Evolutionary conservation across 2,797 vertebrate species (phyloP), one percentile per base, ranked within the genome.

Genomic region (Sebastes iracundus): DNA sequence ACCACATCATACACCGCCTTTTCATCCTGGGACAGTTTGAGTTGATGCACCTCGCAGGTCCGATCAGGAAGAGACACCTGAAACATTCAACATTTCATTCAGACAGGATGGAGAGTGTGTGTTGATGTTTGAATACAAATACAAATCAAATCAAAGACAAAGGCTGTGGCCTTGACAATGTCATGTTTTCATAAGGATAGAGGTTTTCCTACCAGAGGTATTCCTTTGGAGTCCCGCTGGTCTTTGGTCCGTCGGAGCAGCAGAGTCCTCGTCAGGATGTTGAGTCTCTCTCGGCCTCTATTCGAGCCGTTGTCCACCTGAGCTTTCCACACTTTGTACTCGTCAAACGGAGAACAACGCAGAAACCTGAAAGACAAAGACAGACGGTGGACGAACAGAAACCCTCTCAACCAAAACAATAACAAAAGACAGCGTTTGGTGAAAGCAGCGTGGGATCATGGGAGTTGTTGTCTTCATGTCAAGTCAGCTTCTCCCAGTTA

Each of bases 221-320:
- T 97, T 75, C 98, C 98, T 0, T 88, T 8, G 0, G 95, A 94
- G 91, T 99, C 97, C 82, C 77, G 80, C 76, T 99, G 97, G 77
- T 96, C 87, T 86, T 99, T 99, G 83, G 96, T 98, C 79, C 99
- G 96, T 85, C 97, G 93, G 65, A 99, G 89, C 87, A 99, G 94
- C 60, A 99, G 96, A 65, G 93, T 96, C 92, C 92, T 97, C 13
- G 97, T 99, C 91, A 99, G 96, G 87, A 99, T 96, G 87, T 96
- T 97, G 53, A 99, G 94, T 70, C 97, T 95, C 87, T 99, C 98
- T 79, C 95, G 94, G 86, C 98, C 98, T 83, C 97, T 96, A 49
- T 92, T 95, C n/a, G 97, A 98, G 75, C 96, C 96, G 59, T 99
- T 99, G 93, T 99, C 98, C 32, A 99, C 98, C 85, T 99, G 97